Conservation (phyloP, 2,113 vertebrate genomes). For the Otolemur garnettii region DNA sequence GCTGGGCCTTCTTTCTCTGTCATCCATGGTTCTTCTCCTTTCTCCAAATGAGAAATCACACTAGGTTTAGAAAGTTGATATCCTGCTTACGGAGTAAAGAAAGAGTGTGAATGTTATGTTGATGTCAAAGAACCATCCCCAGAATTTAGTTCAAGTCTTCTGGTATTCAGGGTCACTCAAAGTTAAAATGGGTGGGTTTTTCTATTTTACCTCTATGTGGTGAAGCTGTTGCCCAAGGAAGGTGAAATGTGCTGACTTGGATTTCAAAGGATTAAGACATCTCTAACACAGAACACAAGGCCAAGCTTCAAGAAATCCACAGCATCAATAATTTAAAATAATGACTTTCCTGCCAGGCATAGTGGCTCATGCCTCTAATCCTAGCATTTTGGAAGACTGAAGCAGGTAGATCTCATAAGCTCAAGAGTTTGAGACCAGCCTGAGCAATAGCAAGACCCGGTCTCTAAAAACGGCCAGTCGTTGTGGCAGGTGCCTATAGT, state of each 20-base stretch:
- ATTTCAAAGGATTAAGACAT: constrained; percentile 38
- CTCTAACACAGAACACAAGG: constrained; percentile 21
- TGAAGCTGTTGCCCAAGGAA: background rate
- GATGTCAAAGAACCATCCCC: background rate
- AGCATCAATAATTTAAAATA: constrained; percentile 1
- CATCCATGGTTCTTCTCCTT: constrained; percentile 79
- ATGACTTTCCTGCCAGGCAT: background rate
- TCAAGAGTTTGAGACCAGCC: too few species aligned
- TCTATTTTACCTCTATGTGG: background rate
- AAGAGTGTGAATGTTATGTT: background rate
- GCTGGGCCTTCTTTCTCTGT: constrained; percentile 44
- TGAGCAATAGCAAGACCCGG: too few species aligned
- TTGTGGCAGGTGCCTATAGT: too few species aligned
- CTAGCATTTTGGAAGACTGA: too few species aligned
- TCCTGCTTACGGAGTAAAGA: constrained; percentile 62
- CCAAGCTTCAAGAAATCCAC: background rate
- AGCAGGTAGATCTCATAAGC: too few species aligned
- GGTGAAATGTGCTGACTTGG: background rate
- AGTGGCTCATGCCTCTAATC: too few species aligned
- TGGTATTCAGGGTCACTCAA: background rate
- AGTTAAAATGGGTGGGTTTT: background rate
- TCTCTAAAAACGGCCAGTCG: too few species aligned
- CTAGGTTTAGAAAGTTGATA: constrained; percentile 75
- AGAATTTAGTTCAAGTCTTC: constrained; percentile 24
- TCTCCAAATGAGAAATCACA: constrained; percentile 80